Base-by-base conservation (phyloP, 2,888 invertebrate genomes). In the Drosophila mettleri region DNA sequence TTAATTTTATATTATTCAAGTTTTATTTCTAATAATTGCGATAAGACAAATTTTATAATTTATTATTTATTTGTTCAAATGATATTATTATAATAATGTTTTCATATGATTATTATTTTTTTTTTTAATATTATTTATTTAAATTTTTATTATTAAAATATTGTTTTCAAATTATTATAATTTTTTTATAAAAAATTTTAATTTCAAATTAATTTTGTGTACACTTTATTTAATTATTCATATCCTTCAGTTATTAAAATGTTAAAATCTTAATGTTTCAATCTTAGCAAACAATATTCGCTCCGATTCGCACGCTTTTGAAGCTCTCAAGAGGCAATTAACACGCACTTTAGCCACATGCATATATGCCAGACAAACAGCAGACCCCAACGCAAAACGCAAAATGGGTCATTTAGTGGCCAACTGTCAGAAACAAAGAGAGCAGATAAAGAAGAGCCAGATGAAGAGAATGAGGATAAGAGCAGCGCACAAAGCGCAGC, bases 371-470 rank as follows among this genome's bases (percentile, higher is more conserved):
- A 46, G 12, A 45, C 36, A 59, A 61, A 39, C 43, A 48, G 12
- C 38, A 48, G 22, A 54, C 16, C 18, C 14, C 12, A 29, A 12
- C 20, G 7, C 22, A 20, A 29, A 36, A 31, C 31, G 45, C n/a
- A 12, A 54, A 41, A 59, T 45, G 53, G 55, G 52, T 48, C 57
- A 71, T 36, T 75, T 57, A 24, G 45, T 57, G 71, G 45, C 41
- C 60, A 55, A 57, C 38, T 53, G 43, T 43, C 55, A 71, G 61
- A 66, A 70, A 78, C 86, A 85, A 82, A 78, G 57, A 69, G 53
- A 41, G 27, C 39, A 16, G 33, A 16, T 7, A 20, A 48, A 20
- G 31, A 7, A 48, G 16, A 22, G 7, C 3, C 45, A 62, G 39
- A 53, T 48, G 46, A 33, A 43, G 48, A 12, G 39, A 41, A 34